Conservation (phyloP, 1,140 invertebrate genomes). For the Rhagoletis zephyria region DNA sequence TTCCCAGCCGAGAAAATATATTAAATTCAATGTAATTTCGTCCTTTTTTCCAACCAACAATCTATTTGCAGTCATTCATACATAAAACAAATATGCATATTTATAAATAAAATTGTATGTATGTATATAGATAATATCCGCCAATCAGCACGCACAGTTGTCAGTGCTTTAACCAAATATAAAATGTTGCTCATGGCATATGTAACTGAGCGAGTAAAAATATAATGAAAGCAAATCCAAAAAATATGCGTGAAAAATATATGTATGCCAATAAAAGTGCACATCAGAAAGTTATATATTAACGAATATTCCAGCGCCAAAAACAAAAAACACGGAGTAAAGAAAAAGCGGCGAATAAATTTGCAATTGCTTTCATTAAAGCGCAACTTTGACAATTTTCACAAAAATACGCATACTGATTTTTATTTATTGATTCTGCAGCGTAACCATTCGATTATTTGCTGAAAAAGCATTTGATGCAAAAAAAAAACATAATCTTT, state of each 20-base stretch:
- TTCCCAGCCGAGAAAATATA: not conserved
- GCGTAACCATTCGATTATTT: conserved; percentile 35
- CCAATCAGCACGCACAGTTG: not conserved
- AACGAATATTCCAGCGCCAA: too few species aligned
- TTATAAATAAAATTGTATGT: not conserved
- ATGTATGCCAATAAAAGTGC: too few species aligned
- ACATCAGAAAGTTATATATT: too few species aligned
- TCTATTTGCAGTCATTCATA: not conserved
- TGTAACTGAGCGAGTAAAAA: too few species aligned
- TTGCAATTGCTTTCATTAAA: not conserved
- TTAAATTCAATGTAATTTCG: not conserved
- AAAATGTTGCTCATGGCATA: too few species aligned
- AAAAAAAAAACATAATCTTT: not conserved
- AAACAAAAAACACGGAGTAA: too few species aligned
- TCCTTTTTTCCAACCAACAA: not conserved
- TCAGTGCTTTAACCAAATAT: not conserved
- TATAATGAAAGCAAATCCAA: too few species aligned
- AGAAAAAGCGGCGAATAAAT: not conserved
- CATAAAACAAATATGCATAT: not conserved
- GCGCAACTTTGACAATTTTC: conserved; percentile 15
- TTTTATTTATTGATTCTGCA: conserved; percentile 2
- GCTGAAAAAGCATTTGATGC: not conserved
- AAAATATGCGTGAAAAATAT: too few species aligned
- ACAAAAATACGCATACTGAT: not conserved
- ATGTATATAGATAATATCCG: not conserved